Percentiles rank a stretch among this genome's conserved stretches.
phyloP scores from a whole-genome alignment of 2,888 invertebrate species.

The Cantharis nigra region DNA sequence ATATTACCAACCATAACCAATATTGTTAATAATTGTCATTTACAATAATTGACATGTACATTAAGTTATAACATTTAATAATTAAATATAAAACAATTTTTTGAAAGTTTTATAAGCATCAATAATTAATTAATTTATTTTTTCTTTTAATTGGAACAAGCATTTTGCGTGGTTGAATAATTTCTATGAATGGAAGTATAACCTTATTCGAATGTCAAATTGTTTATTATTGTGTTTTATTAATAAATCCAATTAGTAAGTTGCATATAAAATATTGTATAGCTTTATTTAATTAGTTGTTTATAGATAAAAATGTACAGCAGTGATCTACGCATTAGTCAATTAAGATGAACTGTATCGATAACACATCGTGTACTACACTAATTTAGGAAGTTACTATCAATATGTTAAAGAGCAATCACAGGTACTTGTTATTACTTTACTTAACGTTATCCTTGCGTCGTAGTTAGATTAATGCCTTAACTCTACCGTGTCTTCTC shows the following conservation, averaged over 20 bases:
- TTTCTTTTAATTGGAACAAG: background rate
- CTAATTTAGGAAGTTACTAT: slow-evolving; percentile 16
- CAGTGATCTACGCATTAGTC: background rate
- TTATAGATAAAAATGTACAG: slow-evolving; percentile 4
- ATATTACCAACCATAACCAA: background rate
- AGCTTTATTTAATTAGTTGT: background rate
- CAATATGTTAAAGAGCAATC: slow-evolving; percentile 41
- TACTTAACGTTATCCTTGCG: background rate
- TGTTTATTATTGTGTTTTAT: slow-evolving; percentile 24
- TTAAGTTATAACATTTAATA: slow-evolving; percentile 4
- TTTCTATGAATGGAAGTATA: slow-evolving; percentile 11
- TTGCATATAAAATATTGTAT: background rate
- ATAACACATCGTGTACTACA: background rate
- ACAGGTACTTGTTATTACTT: slow-evolving; percentile 30
- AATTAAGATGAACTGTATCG: slow-evolving; percentile 10
- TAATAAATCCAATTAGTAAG: background rate
- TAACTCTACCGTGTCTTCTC: background rate
- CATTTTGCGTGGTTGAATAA: background rate
- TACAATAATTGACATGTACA: slow-evolving; percentile 11
- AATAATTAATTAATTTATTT: background rate
- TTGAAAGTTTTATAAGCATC: background rate
- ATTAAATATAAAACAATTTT: slow-evolving; percentile 5
- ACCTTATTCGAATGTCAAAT: slow-evolving; percentile 30
- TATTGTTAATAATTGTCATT: slow-evolving; percentile 10
- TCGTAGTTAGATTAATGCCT: background rate